Base-by-base conservation (phyloP, 2,797 vertebrate species). In the Crax fasciolata region DNA sequence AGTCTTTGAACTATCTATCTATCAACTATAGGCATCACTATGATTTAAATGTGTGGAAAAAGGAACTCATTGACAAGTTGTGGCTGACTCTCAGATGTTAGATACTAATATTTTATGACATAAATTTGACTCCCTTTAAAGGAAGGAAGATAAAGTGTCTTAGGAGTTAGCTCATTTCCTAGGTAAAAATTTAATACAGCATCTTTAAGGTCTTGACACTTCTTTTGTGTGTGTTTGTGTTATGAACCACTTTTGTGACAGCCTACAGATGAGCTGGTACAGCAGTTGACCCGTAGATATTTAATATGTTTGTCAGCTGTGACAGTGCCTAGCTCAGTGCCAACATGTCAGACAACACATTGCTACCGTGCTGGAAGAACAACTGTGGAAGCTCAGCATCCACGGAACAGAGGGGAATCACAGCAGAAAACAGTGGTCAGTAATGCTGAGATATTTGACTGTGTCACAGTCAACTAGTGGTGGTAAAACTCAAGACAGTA, bases 1-100 rank as follows among this genome's bases (percentile, higher is more conserved):
- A 8, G 30, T 15, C 55, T 85, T 85, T 90, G 79, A 84, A 90
- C n/a, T n/a, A n/a, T n/a, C n/a, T n/a, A n/a, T n/a, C n/a, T n/a
- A 67, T 44, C 71, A 68, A 2, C 59, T 63, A 48, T 5, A 66
- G 13, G 19, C 44, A 61, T 67, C 1, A 3, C 30, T 30, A 27
- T 65, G 52, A 46, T 52, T 52, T 57, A 13, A 65, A 76, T 3
- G 20, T 39, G 14, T 21, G 30, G 72, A 41, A 85, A 77, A 67
- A 68, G 16, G 30, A 90, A 30, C 30, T 72, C 35, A 35, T 8
- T 35, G 35, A 35, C 35, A 35, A 35, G 35, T 35, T 85, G 23
- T 77, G 72, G 5, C n/a, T 74, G 61, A 48, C 21, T 73, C 28
- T 73, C 35, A 62, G 32, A 70, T 66, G 38, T 20, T 61, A 46